Evolutionary conservation across 2,797 vertebrate species (phyloP).

Genomic region (Streptopelia turtur): DNA sequence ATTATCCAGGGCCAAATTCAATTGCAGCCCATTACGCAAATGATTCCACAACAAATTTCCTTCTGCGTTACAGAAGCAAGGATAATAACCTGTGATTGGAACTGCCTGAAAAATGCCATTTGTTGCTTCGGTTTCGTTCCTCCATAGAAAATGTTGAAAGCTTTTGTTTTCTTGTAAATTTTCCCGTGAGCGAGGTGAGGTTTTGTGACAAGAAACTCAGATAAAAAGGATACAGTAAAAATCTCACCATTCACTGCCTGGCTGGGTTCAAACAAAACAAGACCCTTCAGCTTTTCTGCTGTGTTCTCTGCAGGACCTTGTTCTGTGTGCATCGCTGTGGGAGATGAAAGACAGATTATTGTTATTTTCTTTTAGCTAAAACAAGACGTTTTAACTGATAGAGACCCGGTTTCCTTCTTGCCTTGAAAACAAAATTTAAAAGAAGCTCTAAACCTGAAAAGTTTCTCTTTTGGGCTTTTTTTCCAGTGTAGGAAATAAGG

Average conservation of each 20-base stretch:
- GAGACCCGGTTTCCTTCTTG: background rate
- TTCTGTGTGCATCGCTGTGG: background rate
- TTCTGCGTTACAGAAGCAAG: accelerated
- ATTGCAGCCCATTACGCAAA: accelerated
- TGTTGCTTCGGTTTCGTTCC: background rate
- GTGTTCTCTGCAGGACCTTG: background rate
- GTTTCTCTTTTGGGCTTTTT: background rate
- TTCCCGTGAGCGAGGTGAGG: background rate
- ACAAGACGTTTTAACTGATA: background rate
- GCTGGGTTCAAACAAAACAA: background rate
- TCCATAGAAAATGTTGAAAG: background rate
- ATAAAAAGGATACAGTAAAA: background rate
- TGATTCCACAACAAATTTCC: background rate
- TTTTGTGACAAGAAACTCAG: background rate
- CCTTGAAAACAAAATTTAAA: background rate
- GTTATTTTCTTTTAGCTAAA: background rate
- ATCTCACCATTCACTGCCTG: background rate
- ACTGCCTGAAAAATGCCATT: background rate
- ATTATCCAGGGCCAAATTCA: background rate
- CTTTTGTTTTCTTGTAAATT: background rate
- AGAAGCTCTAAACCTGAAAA: background rate
- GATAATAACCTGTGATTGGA: background rate
- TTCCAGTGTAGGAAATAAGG: accelerated
- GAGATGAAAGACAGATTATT: background rate
- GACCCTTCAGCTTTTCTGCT: background rate